Base-by-base conservation (phyloP, 1,140 invertebrate genomes). In the Ceratosolen fusciceps region DNA sequence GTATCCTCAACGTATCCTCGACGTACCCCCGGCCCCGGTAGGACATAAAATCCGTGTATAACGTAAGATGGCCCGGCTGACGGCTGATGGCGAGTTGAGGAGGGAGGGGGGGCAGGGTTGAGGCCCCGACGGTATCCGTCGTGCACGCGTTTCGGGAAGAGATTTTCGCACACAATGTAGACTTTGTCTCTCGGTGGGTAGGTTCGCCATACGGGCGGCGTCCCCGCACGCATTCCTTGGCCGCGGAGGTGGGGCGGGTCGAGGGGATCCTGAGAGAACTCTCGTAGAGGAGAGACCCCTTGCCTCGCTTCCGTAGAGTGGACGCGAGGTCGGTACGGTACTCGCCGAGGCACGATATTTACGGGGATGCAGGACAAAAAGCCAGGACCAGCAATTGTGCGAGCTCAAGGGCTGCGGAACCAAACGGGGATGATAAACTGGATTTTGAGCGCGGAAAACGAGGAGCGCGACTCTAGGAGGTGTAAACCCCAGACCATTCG, bases 381-480 rank as follows among this genome's bases (percentile, higher is more conserved):
- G 72, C 19, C 71, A n/a, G n/a, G 34, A 21, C 54, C 37, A 19
- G 54, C 52, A 37, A 74, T 74, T 74, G 72, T 74, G 12, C 5
- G 49, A 31, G 49, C 29, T 52, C 21, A 10, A 31, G 9, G 5
- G 26, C 34, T 12, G 1, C 37, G 1, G 9, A 29, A 9, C 65
- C 19, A 24, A 43, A 68, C 43, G 58, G 56, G 43, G 16, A 47
- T 7, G 60, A 76, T 76, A 52, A 76, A 76, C 74, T 76, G 74
- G 74, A 76, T 76, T 76, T 75, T 43, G 43, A 60, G 26, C 58
- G 58, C 74, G 60, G 74, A 75, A 62, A 67, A 65, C 74, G 74
- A 65, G 39, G 43, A 75, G 16, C 43, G 74, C 60, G 16, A 58
- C 31, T 72, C 16, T 34, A 16, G 52, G 68, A 71, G 26, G 49